Base-by-base conservation (phyloP, 2,888 invertebrate genomes). In the Nymphalis c-album region DNA sequence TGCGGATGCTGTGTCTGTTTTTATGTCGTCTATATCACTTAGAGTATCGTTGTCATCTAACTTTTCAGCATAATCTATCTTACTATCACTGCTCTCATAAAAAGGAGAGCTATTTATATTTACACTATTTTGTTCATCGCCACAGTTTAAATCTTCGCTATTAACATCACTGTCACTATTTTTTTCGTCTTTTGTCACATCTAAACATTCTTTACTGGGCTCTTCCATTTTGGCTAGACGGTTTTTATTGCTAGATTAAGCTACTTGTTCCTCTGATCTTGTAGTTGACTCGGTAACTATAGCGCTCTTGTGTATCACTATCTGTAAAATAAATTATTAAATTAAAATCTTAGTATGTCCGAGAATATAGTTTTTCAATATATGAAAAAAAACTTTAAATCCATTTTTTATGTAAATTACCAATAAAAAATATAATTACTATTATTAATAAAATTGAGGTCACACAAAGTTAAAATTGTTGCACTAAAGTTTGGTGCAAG, bases 41-140 rank as follows among this genome's bases (percentile, higher is more conserved):
- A 92, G 78, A 72, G 92, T 91, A 80, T 93, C 92, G 83, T 89
- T 91, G 77, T 92, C 91, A 74, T 92, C 92, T 82, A 86, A 82
- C 84, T 91, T 92, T 78, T 90, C 80, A 72, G 91, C 91, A 80
- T 85, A 91, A 83, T 90, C 86, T 83, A 87, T 80, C 82, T 91
- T 91, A 85, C 87, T 90, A 82, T 91, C 88, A 90, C 88, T 90
- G 73, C 85, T 88, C 90, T 91, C 91, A 90, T 91, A 91, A 85
- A 91, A 91, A 86, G 88, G 90, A 90, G 91, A 91, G 81, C 81
- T 86, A 80, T 80, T 85, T 82, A 80, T 84, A 78, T 84, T 85
- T 76, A 84, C 75, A 82, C 85, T 82, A 78, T 77, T 88, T 85
- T 87, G 90, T 81, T 90, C 90, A 77, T 89, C 85, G 80, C 86